Base-by-base conservation (phyloP, 1,140 invertebrate genomes). In the Aphaenogaster floridana region DNA sequence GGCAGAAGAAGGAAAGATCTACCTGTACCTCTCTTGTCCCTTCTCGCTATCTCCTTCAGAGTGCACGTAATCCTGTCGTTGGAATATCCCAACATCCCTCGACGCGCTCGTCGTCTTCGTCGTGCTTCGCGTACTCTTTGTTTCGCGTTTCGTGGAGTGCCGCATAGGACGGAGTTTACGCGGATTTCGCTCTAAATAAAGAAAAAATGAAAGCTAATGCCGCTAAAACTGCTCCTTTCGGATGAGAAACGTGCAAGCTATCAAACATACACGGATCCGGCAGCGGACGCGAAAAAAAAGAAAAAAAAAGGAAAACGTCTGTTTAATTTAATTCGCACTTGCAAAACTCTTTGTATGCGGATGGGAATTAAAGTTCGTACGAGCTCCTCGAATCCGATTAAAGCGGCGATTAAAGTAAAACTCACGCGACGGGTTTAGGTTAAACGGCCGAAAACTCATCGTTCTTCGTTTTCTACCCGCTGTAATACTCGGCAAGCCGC, bases 61-160 rank as follows among this genome's bases (percentile, higher is more conserved):
- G 85, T 86, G 79, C 72, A 76, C 57, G 80, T 91, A 91, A 91
- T 91, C 89, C 87, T 89, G 87, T 91, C 87, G 87, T 77, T 89
- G 84, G 84, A 91, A 90, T 90, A 91, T 87, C 86, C 86, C 84
- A 77, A 79, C 86, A 39, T 86, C 71, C 36, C 86, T 52, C n/a
- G 80, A n/a, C 86, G 34, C 50, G 59, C 64, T 63, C 63, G 45
- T 15, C 21, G 50, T 77, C 50, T 61, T 78, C 50, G 21, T 64
- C 63, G 80, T 39, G 72, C 34, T 69, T 81, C n/a, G 39, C 57
- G 34, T 79, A 77, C 42, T 84, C 86, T 90, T 89, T 89, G 72
- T 87, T 45, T 45, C 34, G 74, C 74, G 72, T 79, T 86, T 86
- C 69, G 57, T 13, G 34, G 34, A 52, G 45, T 48, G 45, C 57